Conservation (phyloP, 2,888 invertebrate species). For the Uloborus plumipes region DNA sequence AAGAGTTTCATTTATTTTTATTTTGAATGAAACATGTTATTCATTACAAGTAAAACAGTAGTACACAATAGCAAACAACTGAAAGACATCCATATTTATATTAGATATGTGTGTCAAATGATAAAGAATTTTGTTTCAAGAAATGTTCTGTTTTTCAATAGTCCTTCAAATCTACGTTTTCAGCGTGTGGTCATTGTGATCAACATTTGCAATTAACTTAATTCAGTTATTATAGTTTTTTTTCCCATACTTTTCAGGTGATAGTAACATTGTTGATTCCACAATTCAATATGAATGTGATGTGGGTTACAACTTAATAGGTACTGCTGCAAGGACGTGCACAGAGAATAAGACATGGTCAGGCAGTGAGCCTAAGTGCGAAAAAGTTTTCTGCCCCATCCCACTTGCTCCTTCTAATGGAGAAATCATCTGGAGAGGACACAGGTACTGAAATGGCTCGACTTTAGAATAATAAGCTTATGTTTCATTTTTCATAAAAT, state of each 20-base stretch:
- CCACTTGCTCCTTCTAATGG: slow-evolving; percentile 46
- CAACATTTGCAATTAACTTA: too few species aligned
- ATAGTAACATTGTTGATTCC: slow-evolving; percentile 42
- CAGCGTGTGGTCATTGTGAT: too few species aligned
- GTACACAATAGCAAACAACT: too few species aligned
- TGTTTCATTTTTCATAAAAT: neutral
- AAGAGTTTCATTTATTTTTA: too few species aligned
- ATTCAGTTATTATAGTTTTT: too few species aligned
- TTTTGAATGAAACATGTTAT: too few species aligned
- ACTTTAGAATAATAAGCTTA: neutral
- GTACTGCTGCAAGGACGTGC: slow-evolving; percentile 68
- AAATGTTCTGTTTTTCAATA: too few species aligned
- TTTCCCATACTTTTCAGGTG: slow-evolving; percentile 6
- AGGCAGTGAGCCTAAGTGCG: slow-evolving; percentile 72
- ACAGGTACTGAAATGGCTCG: slow-evolving; percentile 32
- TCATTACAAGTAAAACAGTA: too few species aligned
- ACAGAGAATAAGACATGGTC: slow-evolving; percentile 72
- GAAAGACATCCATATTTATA: too few species aligned
- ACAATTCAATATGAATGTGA: slow-evolving; percentile 61
- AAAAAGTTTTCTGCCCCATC: slow-evolving; percentile 72
- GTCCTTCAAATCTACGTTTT: too few species aligned
- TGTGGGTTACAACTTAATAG: slow-evolving; percentile 68
- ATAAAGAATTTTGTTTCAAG: too few species aligned
- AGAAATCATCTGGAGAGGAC: slow-evolving; percentile 55
- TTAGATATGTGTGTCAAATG: too few species aligned